Evolutionary conservation across 1,140 invertebrate genomes (phyloP), one percentile per base, ranked within the genome.

Genomic region (Euura lappo): DNA sequence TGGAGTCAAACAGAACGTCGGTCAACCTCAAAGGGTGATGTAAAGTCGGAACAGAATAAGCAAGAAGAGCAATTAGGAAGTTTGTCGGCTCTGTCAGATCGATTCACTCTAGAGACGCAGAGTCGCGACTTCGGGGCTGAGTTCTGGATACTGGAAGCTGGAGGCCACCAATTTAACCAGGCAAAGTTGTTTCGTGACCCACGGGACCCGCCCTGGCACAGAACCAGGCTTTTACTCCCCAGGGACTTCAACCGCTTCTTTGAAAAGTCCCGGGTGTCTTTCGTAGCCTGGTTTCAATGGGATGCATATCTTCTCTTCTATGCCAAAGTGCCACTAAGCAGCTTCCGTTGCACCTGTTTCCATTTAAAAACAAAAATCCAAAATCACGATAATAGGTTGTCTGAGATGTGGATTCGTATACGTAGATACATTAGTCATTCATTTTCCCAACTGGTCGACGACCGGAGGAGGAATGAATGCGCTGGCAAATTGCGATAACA

Each of bases 161-260:
- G 51, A 6, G 10, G 51, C 51, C 13, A 60, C 51, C 13, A 60
- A 60, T 60, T 60, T 60, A 60, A 60, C 51, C 51, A n/a, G 51
- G 51, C 51, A 60, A 60, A 60, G 51, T 60, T 60, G 51, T 60
- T 60, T 60, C 51, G 51, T n/a, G 51, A n/a, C 51, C 51, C 51
- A 60, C 10, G 51, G 51, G 51, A 60, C 51, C 51, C 51, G 4
- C 51, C 13, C 3, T 60, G 51, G 8, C 51, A 60, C 8, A 60
- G 51, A 60, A 60, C 51, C 51, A 60, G 8, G 51, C 51, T n/a
- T 60, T 60, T 60, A n/a, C 51, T 60, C 51, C 6, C 13, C 51
- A 60, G 51, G 51, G 51, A 60, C 51, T n/a, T 60, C 51, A 60
- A 60, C 51, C 51, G 51, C 51, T 60, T 60, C 51, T 60, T 60